Base-by-base conservation (phyloP, 2,797 vertebrate species). In the Poecilia wingei region DNA sequence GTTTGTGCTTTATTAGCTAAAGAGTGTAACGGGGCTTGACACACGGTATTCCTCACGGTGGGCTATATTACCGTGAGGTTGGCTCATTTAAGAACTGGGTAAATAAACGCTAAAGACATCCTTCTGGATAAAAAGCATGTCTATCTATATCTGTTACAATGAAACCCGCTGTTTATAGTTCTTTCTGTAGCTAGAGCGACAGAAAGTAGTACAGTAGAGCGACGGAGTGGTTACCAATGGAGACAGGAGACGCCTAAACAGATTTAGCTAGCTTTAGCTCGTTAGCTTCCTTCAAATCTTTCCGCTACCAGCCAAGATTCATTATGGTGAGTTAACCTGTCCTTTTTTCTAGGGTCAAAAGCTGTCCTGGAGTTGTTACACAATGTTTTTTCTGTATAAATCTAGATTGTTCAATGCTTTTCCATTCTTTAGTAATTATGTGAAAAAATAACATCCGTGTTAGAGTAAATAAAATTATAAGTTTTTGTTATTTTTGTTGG, bases 191-290 rank as follows among this genome's bases (percentile, higher is more conserved):
- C 22, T 73, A 31, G 31, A 31, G 31, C 31, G 31, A 31, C 31
- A 31, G 31, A 31, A 31, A 31, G 31, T 31, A 31, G 31, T 31
- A 31, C 31, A 31, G 77, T 1, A 12, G 4, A 68, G 41, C 10
- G 3, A 70, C 41, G 0, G 7, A 25, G 75, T 10, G 84, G 94
- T 95, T 89, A 79, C 91, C 91, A 85, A 74, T 93, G 91, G 91
- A 89, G 84, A 96, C 94, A 4, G 36, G 73, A 79, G 93, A 95
- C 93, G 94, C 92, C 66, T 84, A 25, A 77, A 84, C 71, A 75
- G 89, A 92, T 92, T 92, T 83, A 79, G 59, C 74, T 69, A 74
- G 39, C 70, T 28, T 72, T 79, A 77, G 79, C 69, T 76, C 43
- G 74, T 75, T 80, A 75, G 46, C 77, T 72, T 28, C 66, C 13